Base-by-base conservation (phyloP, 2,113 vertebrate genomes). In the Colinus virginianus region DNA sequence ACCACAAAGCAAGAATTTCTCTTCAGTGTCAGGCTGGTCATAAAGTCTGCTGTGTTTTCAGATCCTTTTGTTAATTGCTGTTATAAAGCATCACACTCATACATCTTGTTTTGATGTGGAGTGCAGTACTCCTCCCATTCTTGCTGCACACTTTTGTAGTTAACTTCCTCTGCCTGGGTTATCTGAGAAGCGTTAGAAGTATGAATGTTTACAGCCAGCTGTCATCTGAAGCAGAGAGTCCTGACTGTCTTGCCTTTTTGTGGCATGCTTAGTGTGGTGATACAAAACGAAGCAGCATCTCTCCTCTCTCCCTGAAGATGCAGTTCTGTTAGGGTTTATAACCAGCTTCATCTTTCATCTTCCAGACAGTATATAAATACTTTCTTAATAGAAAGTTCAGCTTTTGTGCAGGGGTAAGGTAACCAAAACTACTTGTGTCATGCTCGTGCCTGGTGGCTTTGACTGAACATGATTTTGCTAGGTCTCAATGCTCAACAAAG, bases 141-240 rank as follows among this genome's bases (percentile, higher is more conserved):
- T 84, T 76, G 22, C 68, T 82, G 10, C 63, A 82, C 10, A 2
- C 53, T 87, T 76, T 55, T 62, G 3, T 13, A 77, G 71, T 58
- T n/a, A 91, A 67, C 68, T 91, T 94, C 82, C 49, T 91, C 71
- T 90, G 78, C 36, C 43, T 34, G 68, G 74, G 14, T 59, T 77
- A 59, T 46, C 28, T 83, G 61, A 74, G 88, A 85, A 88, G 28
- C 46, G 42, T 61, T 70, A 55, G 59, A 88, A 88, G 46, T 55
- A 26, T 38, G 2, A 79, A 75, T 55, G 56, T 62, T 78, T 58
- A 77, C 49, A 84, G 42, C 45, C 38, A 90, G 42, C 21, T 85
- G 78, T 88, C 80, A 19, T 59, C 88, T 94, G 76, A 79, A 85
- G 36, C 38, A 28, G 66, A 78, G 18, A 8, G 21, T 36, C 38